These are phyloP conservation scores for Drosophila equinoxialis DNA, from an alignment of 1,140 invertebrate genomes.

Conservation along the genomic window DNA sequence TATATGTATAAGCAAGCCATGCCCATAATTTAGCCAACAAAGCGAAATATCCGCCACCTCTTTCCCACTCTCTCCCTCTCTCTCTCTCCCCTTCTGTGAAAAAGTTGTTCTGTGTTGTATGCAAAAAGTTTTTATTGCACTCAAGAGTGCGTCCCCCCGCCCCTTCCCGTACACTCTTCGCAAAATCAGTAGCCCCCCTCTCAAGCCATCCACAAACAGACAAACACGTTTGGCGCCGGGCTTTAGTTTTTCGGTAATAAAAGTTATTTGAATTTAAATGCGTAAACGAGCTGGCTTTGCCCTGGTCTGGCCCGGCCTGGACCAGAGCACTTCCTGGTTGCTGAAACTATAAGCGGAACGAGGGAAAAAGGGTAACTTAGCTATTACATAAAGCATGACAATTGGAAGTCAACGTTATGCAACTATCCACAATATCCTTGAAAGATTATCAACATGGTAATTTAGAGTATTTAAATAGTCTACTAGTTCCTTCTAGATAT, in stretches of 20 bases:
- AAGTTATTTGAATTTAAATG: conserved; percentile 82
- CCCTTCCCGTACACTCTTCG: no score
- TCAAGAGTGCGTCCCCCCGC: conserved; percentile 57
- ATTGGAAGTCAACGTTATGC: no score
- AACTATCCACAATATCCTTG: no score
- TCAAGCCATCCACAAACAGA: conserved; percentile 41
- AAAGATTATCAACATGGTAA: no score
- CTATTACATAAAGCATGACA: not conserved
- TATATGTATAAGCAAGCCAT: conserved; percentile 9
- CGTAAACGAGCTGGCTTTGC: conserved; percentile 70
- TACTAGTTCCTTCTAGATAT: not conserved
- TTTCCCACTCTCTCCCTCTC: not conserved
- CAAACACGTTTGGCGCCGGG: conserved; percentile 45
- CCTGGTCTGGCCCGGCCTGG: conserved; percentile 37
- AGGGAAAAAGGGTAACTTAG: conserved; percentile 17
- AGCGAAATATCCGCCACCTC: conserved; percentile 39
- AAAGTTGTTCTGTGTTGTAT: conserved; percentile 52
- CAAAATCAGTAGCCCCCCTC: not conserved
- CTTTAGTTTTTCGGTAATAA: conserved; percentile 78
- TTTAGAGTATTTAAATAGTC: conserved; percentile 1
- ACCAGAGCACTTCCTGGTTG: conserved; percentile 37
- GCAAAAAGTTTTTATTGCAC: conserved; percentile 80
- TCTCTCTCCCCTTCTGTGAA: conserved; percentile 7
- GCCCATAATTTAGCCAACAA: conserved; percentile 79
- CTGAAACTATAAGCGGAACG: not conserved